These are phyloP conservation scores for Xyrauchen texanus DNA, from an alignment of 2,113 vertebrate species.

Conservation along the genomic window DNA sequence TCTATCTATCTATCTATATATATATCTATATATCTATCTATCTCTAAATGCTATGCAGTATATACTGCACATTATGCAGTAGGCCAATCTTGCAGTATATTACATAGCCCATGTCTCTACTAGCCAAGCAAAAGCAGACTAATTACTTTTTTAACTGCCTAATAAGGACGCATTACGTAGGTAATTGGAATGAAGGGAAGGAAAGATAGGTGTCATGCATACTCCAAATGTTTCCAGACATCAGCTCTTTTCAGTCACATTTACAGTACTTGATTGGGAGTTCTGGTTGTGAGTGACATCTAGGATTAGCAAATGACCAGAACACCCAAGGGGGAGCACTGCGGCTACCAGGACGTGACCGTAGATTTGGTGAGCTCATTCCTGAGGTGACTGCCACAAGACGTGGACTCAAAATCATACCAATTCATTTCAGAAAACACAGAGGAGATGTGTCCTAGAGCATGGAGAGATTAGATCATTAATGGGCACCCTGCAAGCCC, in stretches of 20 bases:
- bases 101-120: too few species aligned
- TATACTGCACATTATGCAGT: background rate
- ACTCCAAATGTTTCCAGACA: conserved; percentile 37
- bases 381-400: conserved; percentile 9
- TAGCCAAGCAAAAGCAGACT: too few species aligned
- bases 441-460: background rate
- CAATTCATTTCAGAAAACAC: conserved; percentile 1
- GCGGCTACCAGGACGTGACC: conserved; percentile 26
- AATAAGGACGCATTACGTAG: conserved; percentile 44
- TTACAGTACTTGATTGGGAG: conserved; percentile 23
- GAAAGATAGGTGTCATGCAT: conserved; percentile 3
- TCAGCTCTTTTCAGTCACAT: conserved; percentile 20
- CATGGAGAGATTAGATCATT: conserved; percentile 21
- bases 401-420: background rate
- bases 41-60: background rate
- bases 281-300: conserved; percentile 29
- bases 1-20: too few species aligned
- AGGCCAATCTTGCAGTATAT: background rate
- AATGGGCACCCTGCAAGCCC: conserved; percentile 3
- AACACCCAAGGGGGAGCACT: conserved; percentile 8
- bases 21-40: too few species aligned
- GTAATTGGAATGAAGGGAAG: conserved; percentile 28
- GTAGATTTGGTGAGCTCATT: conserved; percentile 34
- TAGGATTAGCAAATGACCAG: conserved; percentile 17
- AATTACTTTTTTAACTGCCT: background rate